Evolutionary conservation across 2,113 vertebrate genomes (phyloP), one percentile per base, ranked within the genome.

Genomic region (Ameiurus melas): DNA sequence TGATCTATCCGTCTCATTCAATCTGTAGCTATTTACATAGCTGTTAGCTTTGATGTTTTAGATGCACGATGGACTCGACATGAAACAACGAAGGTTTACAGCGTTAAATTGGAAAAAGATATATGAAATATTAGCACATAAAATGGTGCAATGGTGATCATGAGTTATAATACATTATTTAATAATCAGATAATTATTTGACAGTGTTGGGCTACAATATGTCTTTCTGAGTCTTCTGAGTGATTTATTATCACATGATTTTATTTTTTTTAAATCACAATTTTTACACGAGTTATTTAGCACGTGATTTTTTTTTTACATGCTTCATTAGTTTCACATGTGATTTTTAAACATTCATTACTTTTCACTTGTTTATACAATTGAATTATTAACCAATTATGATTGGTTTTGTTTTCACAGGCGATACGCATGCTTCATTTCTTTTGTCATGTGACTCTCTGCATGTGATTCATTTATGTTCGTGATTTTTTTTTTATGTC

Each of bases 21-120:
- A 36, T 81, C 78, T 33, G n/a, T 8, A 19, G n/a, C 53, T 57
- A 1, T 57, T 81, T 80, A 57, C 53, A 19, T 20, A 80, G n/a
- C 53, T 80, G 22, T 57, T 80, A 55, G 51, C 78, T 57, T 57
- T 57, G 51, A 55, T 79, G 78, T 81, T 58, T 81, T 57, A n/a
- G 43, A 47, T 47, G 2, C 2, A 3, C 27, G 8, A 20, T 57
- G 53, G 25, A n/a, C 75, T 51, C 25, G 12, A 22, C 27, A 81
- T 77, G 25, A 78, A 53, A n/a, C 25, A 5, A 78, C 1, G 47
- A 51, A 51, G 53, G 3, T 16, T n/a, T 53, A 14, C 5, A 27
- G n/a, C 4, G 13, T 16, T 51, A 25, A 47, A 77, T 51, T 13
- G 22, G 22, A 22, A 22, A 43, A 22, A 51, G 10, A 51, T 12